These are phyloP conservation scores for Phortica okadai DNA, from an alignment of 2,888 invertebrate genomes.

Conservation along the genomic window DNA sequence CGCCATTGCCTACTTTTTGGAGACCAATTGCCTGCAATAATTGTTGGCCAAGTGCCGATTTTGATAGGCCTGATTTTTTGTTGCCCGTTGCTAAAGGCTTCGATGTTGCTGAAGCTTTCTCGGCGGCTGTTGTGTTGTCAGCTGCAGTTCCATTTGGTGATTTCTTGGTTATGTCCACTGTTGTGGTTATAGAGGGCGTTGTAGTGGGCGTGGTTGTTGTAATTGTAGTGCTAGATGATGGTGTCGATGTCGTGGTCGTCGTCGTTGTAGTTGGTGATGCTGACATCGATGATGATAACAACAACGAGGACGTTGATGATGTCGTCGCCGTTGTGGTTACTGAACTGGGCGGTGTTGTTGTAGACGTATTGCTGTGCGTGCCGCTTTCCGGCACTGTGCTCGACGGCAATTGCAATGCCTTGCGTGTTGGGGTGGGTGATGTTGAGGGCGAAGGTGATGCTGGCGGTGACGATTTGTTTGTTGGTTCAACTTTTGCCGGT, in stretches of 20 bases:
- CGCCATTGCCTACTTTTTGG: slow-evolving; percentile 56
- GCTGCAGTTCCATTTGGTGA: slow-evolving; percentile 30
- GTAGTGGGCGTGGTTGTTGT: slow-evolving; percentile 12
- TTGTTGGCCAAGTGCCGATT: slow-evolving; percentile 68
- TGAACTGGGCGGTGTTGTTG: not conserved
- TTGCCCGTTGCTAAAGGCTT: not conserved
- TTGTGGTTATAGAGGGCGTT: slow-evolving; percentile 28
- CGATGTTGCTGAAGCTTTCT: not conserved
- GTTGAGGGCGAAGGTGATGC: not conserved
- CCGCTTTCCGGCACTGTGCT: not conserved
- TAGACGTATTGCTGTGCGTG: not conserved
- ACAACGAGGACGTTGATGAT: not conserved
- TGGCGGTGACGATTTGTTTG: not conserved
- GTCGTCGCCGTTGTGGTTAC: not conserved
- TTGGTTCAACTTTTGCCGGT: not conserved
- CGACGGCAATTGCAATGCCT: slow-evolving; percentile 50
- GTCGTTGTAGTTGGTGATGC: not conserved
- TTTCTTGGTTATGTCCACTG: not conserved
- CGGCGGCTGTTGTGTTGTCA: slow-evolving; percentile 41
- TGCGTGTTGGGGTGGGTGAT: not conserved
- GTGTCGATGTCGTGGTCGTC: not conserved
- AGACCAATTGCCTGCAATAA: slow-evolving; percentile 69
- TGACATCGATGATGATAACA: not conserved
- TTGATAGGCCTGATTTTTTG: slow-evolving; percentile 27
- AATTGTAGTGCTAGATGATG: not conserved